Evolutionary conservation across 2,113 vertebrate genomes (phyloP).

Genomic region (Muntiacus reevesi): DNA sequence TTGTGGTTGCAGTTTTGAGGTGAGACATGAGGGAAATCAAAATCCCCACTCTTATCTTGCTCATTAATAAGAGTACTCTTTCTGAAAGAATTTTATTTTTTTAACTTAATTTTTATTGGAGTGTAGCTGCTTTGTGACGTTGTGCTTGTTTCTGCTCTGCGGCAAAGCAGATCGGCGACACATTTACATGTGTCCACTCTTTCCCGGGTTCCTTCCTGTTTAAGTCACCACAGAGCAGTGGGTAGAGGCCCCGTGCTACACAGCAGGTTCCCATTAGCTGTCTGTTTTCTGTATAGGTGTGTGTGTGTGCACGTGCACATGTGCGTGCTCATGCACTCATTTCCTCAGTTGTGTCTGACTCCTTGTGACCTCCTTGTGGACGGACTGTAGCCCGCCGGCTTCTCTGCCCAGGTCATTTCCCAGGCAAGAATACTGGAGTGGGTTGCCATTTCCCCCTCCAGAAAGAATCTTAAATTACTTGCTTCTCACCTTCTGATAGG

Average conservation of each 20-base stretch:
- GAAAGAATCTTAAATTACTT: neutral
- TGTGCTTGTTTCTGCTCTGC: neutral
- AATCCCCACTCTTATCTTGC: neutral
- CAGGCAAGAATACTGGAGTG: neutral
- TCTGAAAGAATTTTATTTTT: neutral
- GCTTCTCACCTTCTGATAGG: neutral
- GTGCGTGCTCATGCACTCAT: neutral
- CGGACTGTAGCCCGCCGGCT: rapidly evolving
- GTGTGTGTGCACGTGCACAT: neutral
- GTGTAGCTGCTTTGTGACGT: neutral
- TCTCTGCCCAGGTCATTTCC: neutral
- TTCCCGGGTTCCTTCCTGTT: neutral
- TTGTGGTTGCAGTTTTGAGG: neutral
- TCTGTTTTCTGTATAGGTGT: neutral
- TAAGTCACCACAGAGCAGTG: neutral
- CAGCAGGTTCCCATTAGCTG: neutral
- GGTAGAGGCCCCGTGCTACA: neutral
- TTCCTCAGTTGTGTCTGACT: neutral
- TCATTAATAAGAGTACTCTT: neutral
- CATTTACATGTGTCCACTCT: neutral
- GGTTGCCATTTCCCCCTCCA: neutral
- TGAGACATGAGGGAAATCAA: neutral
- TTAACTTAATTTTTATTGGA: neutral
- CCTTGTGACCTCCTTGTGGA: neutral
- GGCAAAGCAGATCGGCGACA: neutral